These are phyloP conservation scores for Pyrgilauda ruficollis DNA, from an alignment of 2,113 vertebrate genomes.

Conservation along the genomic window DNA sequence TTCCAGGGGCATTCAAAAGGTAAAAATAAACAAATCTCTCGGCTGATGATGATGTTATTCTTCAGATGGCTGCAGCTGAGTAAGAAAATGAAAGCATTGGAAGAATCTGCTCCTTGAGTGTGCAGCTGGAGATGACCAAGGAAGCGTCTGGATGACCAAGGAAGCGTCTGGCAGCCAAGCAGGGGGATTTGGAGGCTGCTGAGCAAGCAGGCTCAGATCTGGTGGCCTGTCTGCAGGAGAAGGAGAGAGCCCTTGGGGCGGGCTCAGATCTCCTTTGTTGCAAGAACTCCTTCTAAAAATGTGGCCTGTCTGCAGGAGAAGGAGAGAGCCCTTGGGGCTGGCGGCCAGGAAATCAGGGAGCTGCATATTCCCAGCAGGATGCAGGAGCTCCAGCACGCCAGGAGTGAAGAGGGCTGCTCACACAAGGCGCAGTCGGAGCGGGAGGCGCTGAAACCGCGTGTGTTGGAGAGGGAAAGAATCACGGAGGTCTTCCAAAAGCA, in stretches of 20 bases:
- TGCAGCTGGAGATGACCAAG: conserved; percentile 66
- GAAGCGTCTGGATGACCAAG: conserved; percentile 66
- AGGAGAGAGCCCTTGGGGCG: conserved; percentile 55
- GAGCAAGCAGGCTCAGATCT: conserved; percentile 53
- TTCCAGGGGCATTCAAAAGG: background rate
- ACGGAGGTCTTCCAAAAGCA: conserved; percentile 69
- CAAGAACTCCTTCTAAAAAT: no score
- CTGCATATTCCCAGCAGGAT: conserved; percentile 63
- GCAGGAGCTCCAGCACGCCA: conserved; percentile 66
- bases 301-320: conserved; percentile 55
- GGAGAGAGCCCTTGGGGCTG: conserved; percentile 51
- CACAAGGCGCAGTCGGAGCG: conserved; percentile 34
- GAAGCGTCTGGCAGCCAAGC: conserved; percentile 65
- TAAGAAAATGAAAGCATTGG: conserved; percentile 66
- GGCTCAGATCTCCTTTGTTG: no score
- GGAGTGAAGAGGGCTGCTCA: conserved; percentile 55
- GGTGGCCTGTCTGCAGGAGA: background rate
- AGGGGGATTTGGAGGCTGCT: conserved; percentile 60
- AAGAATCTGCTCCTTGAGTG: conserved; percentile 61
- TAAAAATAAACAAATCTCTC: background rate
- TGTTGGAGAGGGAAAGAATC: conserved; percentile 70
- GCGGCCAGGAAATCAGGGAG: conserved; percentile 50
- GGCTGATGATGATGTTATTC: background rate
- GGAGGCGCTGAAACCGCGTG: conserved; percentile 65
- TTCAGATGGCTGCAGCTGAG: conserved; percentile 67